Conservation (phyloP, 2,888 invertebrate genomes). For the Synergus laeviventris region DNA sequence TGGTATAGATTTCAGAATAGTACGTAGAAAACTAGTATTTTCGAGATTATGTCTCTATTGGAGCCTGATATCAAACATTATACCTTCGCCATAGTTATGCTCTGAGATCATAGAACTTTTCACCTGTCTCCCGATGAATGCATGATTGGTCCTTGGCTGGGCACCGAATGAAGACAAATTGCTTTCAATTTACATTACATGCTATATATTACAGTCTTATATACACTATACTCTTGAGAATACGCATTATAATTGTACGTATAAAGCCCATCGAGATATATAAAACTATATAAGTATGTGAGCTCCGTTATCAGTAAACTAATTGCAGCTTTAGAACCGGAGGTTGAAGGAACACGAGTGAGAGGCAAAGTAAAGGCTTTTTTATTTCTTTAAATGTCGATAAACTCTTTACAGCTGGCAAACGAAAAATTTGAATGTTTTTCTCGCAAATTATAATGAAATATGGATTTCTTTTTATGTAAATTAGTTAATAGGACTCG, state of each 20-base stretch:
- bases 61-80: not conserved
- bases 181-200: slow-evolving; percentile 60
- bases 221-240: slow-evolving; percentile 47
- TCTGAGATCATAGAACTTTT: slow-evolving; percentile 39
- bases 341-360: slow-evolving; percentile 15
- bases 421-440: not conserved
- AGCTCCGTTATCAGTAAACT: slow-evolving; percentile 24
- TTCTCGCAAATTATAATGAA: not conserved
- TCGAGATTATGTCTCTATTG: not conserved
- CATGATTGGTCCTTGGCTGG: slow-evolving; percentile 64
- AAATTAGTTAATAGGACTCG: too few relatives aligned
- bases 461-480: not conserved
- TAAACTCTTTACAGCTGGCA: not conserved
- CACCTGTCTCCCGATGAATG: slow-evolving; percentile 47
- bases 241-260: slow-evolving; percentile 40
- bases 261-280: slow-evolving; percentile 17
- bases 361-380: slow-evolving; percentile 24
- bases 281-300: not conserved
- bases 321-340: slow-evolving; percentile 3
- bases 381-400: slow-evolving; percentile 5
- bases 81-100: slow-evolving; percentile 5
- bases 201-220: slow-evolving; percentile 51
- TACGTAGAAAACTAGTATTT: not conserved
- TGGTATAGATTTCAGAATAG: not conserved
- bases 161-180: slow-evolving; percentile 63